Percentiles rank a stretch among this genome's conserved stretches.
These are phyloP conservation scores for Papio anubis DNA, from an alignment of 2,113 vertebrate species.

Conservation along the genomic window DNA sequence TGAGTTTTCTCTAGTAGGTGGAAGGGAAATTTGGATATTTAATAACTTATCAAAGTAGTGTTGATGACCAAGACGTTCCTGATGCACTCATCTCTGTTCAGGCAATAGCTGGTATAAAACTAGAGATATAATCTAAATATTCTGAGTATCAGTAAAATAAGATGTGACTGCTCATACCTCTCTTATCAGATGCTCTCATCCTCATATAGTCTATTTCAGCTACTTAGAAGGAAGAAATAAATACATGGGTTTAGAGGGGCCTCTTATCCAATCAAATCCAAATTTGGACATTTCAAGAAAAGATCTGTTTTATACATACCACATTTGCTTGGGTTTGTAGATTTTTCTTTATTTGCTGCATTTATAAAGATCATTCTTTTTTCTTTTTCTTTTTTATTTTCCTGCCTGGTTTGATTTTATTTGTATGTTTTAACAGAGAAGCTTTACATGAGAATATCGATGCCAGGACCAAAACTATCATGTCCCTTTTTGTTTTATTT, in stretches of 20 bases:
- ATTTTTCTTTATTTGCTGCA: background rate
- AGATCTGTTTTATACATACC: background rate
- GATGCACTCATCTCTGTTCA: background rate
- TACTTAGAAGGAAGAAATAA: constrained; percentile 4
- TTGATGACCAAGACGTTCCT: background rate
- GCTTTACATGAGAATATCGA: background rate
- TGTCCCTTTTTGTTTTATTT: background rate
- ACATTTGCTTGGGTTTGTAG: background rate
- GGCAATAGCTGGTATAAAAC: background rate
- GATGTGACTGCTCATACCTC: background rate
- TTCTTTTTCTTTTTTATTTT: background rate
- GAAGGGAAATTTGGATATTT: background rate
- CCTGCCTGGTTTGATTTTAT: background rate
- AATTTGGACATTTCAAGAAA: background rate
- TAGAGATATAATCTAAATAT: background rate
- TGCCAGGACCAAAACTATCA: background rate
- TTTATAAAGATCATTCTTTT: background rate
- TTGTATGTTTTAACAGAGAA: background rate
- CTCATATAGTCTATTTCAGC: background rate
- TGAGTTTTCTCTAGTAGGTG: background rate
- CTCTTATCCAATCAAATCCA: background rate
- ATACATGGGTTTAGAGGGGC: background rate
- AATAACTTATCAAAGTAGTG: background rate
- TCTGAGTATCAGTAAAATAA: background rate
- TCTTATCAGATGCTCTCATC: background rate